Evolutionary conservation across 2,113 vertebrate species (phyloP), one percentile per base, ranked within the genome.

Genomic region (Perccottus glenii): DNA sequence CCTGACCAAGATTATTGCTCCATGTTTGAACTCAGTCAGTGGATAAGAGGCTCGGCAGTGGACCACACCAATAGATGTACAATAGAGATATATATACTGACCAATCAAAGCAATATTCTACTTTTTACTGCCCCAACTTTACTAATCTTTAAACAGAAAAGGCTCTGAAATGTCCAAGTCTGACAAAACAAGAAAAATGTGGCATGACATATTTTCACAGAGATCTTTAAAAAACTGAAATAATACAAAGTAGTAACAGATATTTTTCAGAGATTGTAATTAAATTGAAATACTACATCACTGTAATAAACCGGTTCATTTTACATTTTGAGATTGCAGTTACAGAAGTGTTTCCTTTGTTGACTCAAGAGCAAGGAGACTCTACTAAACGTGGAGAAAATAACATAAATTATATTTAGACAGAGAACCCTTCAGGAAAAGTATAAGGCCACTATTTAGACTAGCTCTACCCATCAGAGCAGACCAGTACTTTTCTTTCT

Each of bases 341-440:
- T 38, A 50, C 75, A 64, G 60, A 53, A 52, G 70, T 58, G 19
- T 49, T 11, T n/a, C 60, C 42, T 9, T 27, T 77, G 80, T 72
- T 81, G 65, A 75, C 64, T 57, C 19, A 60, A n/a, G 55, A 15
- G 19, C 1, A 14, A 1, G 8, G 52, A 48, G 35, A 51, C 43
- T n/a, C 32, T 10, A 58, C 59, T 49, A 65, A 10, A 33, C 58
- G 42, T 51, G n/a, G 11, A 64, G 40, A 32, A 67, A 77, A 73
- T 60, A 60, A 46, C 58, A 66, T 3, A 10, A 56, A n/a, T 10
- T 36, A 16, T 27, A 47, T 76, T 69, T 19, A 74, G 38, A 74
- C 74, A 66, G 15, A 67, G 38, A 0, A 8, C 11, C 38, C 14
- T 71, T 77, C 71, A n/a, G 70, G 36, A 38, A 6, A 55, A 40